A percentile compares a stretch with the other conserved stretches of the same genome.
These are phyloP conservation scores for Coleophora deauratella DNA, from an alignment of 2,888 invertebrate genomes.

Conservation along the genomic window DNA sequence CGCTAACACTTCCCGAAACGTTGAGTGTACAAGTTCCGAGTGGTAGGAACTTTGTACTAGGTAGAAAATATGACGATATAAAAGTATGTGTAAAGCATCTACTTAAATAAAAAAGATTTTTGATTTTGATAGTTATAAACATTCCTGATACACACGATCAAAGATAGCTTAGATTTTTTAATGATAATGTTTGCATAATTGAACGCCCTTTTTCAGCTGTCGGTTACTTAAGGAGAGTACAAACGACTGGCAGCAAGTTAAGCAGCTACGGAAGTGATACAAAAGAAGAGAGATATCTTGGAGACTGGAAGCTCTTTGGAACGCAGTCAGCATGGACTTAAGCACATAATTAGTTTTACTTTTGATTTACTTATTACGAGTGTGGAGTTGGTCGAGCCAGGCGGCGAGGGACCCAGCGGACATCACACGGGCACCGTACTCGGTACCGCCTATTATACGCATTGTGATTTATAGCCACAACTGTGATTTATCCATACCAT, in stretches of 20 bases:
- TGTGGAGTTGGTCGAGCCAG: slow-evolving; percentile 45
- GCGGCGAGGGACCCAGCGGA: slow-evolving; percentile 7
- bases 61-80: too few species aligned
- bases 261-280: slow-evolving; percentile 42
- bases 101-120: too few species aligned
- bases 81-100: too few species aligned
- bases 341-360: slow-evolving; percentile 50
- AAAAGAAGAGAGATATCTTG: slow-evolving; percentile 20
- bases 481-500: slow-evolving; percentile 70
- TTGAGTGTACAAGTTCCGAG: too few species aligned
- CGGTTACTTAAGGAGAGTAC: slow-evolving; percentile 46
- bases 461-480: slow-evolving; percentile 67
- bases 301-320: slow-evolving; percentile 23
- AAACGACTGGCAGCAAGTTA: slow-evolving; percentile 48
- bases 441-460: slow-evolving; percentile 66
- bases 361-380: slow-evolving; percentile 48
- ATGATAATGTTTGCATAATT: too few species aligned
- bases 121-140: too few species aligned
- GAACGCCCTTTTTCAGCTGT: slow-evolving; percentile 38
- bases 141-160: too few species aligned
- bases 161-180: too few species aligned
- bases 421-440: slow-evolving; percentile 1
- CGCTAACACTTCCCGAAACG: too few species aligned
- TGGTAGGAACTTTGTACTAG: too few species aligned
- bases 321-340: slow-evolving; percentile 50